Conservation (phyloP, 2,888 invertebrate species). For the Acrobasis repandana region DNA sequence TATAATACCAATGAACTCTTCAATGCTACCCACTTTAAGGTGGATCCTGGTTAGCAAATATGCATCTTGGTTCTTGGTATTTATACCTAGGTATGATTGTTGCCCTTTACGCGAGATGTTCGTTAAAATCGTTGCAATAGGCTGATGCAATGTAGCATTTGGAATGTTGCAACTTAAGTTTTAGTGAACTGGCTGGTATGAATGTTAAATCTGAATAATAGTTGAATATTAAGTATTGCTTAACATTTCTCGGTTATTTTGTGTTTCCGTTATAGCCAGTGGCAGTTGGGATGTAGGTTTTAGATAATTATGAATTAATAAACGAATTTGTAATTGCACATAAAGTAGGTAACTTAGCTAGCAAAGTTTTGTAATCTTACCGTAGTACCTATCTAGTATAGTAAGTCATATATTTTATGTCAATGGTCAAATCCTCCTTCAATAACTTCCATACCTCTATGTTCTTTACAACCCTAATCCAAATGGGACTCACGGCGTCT, state of each 20-base stretch:
- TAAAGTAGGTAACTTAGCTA: not conserved
- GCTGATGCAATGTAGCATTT: slow-evolving; percentile 44
- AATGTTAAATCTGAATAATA: slow-evolving; percentile 11
- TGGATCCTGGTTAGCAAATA: slow-evolving; percentile 59
- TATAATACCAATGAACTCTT: slow-evolving; percentile 80
- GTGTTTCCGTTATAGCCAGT: not conserved
- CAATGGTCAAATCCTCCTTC: too few relatives aligned
- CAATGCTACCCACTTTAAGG: slow-evolving; percentile 72
- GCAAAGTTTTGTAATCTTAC: not conserved
- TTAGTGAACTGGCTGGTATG: slow-evolving; percentile 36
- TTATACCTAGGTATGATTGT: slow-evolving; percentile 42
- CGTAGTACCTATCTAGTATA: not conserved
- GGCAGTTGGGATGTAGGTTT: slow-evolving; percentile 4
- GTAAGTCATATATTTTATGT: too few relatives aligned
- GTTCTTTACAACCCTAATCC: too few relatives aligned
- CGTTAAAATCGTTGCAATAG: slow-evolving; percentile 35
- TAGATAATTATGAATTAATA: not conserved
- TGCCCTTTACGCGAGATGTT: slow-evolving; percentile 57
- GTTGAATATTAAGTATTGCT: slow-evolving; percentile 12
- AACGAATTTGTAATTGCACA: not conserved
- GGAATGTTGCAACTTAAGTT: slow-evolving; percentile 44
- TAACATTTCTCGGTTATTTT: slow-evolving; percentile 3
- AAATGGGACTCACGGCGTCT: too few relatives aligned
- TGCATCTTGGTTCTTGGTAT: slow-evolving; percentile 42
- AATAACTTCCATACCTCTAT: too few relatives aligned